Evolutionary conservation across 2,888 invertebrate genomes (phyloP).

Genomic region (Agrotis segetum): DNA sequence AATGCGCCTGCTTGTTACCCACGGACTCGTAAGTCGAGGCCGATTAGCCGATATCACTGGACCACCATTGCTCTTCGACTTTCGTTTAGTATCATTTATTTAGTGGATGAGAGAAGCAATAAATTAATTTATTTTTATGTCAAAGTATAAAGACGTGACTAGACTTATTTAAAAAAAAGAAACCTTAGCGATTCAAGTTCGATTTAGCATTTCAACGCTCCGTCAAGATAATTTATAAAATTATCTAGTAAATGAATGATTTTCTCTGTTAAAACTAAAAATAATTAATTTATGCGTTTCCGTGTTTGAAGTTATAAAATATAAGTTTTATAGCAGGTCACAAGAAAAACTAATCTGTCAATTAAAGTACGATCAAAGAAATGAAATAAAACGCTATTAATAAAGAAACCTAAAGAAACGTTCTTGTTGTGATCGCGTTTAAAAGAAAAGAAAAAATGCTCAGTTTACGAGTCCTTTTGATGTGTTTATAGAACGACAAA

Average conservation of each 20-base stretch:
- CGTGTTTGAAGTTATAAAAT: conserved; percentile 35
- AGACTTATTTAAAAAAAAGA: too few relatives aligned
- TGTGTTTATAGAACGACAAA: conserved; percentile 9
- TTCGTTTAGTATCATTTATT: too few relatives aligned
- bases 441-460: background rate
- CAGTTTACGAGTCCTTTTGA: conserved; percentile 18
- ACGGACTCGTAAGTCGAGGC: too few relatives aligned
- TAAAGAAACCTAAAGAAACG: conserved; percentile 1
- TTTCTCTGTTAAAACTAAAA: conserved; percentile 2
- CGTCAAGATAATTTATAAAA: background rate
- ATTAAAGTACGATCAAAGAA: conserved; percentile 48
- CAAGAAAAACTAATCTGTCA: conserved; percentile 11
- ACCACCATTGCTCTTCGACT: too few relatives aligned
- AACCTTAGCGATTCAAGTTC: conserved; percentile 6
- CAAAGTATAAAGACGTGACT: background rate
- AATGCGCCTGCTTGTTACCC: too few relatives aligned
- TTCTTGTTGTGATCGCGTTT: background rate
- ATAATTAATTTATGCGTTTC: conserved; percentile 27
- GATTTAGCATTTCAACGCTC: conserved; percentile 28
- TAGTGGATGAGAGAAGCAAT: background rate
- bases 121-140: background rate
- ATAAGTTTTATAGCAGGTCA: conserved; percentile 24
- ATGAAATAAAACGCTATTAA: background rate
- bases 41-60: too few relatives aligned
- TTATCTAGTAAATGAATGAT: background rate